These are phyloP conservation scores for Cantharis nigra DNA, from an alignment of 2,888 invertebrate genomes.

Conservation along the genomic window DNA sequence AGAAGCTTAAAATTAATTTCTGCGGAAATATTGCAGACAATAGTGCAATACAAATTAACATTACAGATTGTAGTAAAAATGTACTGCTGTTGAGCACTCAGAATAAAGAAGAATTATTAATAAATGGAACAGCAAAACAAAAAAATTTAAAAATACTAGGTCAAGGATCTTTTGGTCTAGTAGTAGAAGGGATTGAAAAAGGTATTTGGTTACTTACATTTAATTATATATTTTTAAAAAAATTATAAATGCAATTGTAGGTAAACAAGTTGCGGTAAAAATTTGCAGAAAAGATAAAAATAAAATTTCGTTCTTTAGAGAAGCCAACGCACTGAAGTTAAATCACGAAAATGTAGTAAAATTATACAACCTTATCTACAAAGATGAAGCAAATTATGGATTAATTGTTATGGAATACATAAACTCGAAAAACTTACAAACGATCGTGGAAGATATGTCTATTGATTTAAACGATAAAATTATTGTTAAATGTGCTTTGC, in stretches of 20 bases:
- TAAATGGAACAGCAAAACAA: slow-evolving; percentile 40
- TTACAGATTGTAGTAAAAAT: slow-evolving; percentile 5
- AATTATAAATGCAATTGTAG: slow-evolving; percentile 34
- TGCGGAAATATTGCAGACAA: background rate
- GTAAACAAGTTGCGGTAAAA: slow-evolving; percentile 47
- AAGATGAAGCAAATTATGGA: slow-evolving; percentile 38
- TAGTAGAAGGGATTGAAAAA: slow-evolving; percentile 47
- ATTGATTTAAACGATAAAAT: slow-evolving; percentile 15
- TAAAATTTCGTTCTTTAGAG: slow-evolving; percentile 32
- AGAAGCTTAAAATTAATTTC: background rate
- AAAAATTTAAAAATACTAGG: slow-evolving; percentile 44
- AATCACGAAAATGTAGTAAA: slow-evolving; percentile 45
- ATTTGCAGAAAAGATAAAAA: slow-evolving; percentile 37
- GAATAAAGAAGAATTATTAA: slow-evolving; percentile 42
- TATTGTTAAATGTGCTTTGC: slow-evolving; percentile 37
- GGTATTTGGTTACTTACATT: slow-evolving; percentile 40
- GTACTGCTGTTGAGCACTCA: slow-evolving; percentile 39
- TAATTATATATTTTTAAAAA: too few relatives aligned
- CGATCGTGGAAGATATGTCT: slow-evolving; percentile 39
- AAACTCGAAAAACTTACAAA: slow-evolving; percentile 42
- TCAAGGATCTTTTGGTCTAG: slow-evolving; percentile 51
- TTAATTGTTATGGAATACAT: slow-evolving; percentile 50
- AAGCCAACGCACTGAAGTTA: slow-evolving; percentile 44
- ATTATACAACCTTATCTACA: slow-evolving; percentile 43
- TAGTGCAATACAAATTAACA: background rate